These are phyloP conservation scores for Tympanoctomys barrerae DNA, from an alignment of 2,797 vertebrate genomes.

Conservation along the genomic window DNA sequence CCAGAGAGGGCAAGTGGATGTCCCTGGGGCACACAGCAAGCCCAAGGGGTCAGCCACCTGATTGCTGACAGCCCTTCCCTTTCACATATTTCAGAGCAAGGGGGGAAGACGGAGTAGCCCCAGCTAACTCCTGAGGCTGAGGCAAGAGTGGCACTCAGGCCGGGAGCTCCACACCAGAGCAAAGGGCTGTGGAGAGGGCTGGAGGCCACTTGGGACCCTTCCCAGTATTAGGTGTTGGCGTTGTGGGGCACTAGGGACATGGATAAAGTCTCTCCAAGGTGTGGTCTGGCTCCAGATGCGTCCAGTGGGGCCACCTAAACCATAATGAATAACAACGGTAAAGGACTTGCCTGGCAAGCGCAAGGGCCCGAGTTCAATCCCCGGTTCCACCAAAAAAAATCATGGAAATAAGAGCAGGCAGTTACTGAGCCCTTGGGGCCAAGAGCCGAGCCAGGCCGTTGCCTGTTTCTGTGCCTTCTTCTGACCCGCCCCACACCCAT, in stretches of 20 bases:
- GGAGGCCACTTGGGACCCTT: background rate
- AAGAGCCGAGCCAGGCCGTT: background rate
- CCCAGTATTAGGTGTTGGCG: background rate
- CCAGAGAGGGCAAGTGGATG: conserved; percentile 14
- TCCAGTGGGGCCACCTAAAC: background rate
- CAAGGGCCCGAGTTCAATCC: too few species aligned
- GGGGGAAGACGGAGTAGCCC: background rate
- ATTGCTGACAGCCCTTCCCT: background rate
- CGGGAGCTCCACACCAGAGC: background rate
- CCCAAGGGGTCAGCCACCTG: background rate
- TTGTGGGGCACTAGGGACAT: background rate
- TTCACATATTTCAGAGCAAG: background rate
- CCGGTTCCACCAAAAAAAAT: too few species aligned
- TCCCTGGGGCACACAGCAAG: background rate
- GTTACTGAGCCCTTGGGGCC: background rate
- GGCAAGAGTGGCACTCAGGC: background rate
- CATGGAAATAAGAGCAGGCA: background rate
- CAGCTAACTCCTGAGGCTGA: background rate
- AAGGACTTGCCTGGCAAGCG: too few species aligned
- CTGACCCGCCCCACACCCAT: background rate
- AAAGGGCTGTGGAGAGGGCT: background rate
- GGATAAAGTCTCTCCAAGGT: background rate
- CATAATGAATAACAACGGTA: too few species aligned
- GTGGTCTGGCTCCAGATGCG: background rate
- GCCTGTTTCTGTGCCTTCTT: background rate